Conservation (phyloP, 2,888 invertebrate species). For the Cheilosia urbana region DNA sequence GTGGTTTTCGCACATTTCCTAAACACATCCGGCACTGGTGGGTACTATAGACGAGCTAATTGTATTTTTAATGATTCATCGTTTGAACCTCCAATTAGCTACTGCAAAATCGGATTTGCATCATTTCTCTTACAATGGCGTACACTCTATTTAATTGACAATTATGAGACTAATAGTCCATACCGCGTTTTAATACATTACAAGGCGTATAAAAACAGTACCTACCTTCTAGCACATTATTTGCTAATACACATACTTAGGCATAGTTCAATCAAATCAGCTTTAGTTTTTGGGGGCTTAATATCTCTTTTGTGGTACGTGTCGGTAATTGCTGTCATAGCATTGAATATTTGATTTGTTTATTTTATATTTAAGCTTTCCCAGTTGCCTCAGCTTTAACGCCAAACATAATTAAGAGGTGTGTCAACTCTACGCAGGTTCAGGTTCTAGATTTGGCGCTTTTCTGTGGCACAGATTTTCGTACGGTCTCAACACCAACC, state of each 20-base stretch:
- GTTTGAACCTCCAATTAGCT: no score
- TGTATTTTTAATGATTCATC: background rate
- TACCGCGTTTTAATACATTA: background rate
- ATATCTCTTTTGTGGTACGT: background rate
- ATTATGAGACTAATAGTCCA: background rate
- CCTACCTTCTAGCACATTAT: background rate
- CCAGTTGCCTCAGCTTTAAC: background rate
- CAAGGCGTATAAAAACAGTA: background rate
- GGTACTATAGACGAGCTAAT: background rate
- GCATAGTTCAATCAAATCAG: background rate
- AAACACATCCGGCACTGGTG: background rate
- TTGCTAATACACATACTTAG: background rate
- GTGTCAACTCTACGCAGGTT: background rate
- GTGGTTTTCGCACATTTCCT: background rate
- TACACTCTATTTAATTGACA: background rate
- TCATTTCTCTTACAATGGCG: background rate
- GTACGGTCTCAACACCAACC: background rate
- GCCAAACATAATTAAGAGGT: slow-evolving; percentile 1
- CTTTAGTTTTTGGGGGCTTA: background rate
- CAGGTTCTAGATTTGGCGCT: background rate
- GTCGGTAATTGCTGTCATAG: background rate
- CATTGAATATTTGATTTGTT: background rate
- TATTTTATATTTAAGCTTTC: background rate
- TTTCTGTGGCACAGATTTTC: slow-evolving; percentile 11
- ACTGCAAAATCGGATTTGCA: background rate